phyloP scores from a whole-genome alignment of 2,113 vertebrate genomes.

The Osmerus mordax region DNA sequence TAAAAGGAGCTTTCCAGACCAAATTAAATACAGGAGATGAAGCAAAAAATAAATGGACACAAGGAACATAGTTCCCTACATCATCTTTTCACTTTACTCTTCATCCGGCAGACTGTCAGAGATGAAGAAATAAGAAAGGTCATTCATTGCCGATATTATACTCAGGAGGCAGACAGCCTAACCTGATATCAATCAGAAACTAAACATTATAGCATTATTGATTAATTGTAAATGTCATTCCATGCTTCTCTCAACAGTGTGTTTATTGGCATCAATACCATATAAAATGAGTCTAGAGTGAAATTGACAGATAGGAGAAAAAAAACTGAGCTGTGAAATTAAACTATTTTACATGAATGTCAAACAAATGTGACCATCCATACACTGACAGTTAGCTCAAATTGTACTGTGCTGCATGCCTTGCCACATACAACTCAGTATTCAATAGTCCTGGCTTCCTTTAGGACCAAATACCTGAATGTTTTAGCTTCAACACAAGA shows the following conservation, averaged over 20 bases:
- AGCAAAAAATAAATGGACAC: not conserved
- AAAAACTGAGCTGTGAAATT: not conserved
- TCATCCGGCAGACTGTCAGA: too few relatives aligned
- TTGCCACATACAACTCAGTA: not conserved
- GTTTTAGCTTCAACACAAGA: too few relatives aligned
- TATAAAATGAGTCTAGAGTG: not conserved
- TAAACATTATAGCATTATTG: too few relatives aligned
- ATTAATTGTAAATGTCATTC: too few relatives aligned
- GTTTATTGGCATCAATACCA: not conserved
- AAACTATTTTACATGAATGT: not conserved
- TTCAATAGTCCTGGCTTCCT: not conserved
- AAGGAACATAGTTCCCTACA: constrained; percentile 10
- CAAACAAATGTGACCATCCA: not conserved
- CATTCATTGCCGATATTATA: too few relatives aligned
- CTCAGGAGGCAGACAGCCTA: too few relatives aligned
- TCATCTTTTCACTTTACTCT: not conserved
- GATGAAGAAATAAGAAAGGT: too few relatives aligned
- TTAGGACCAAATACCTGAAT: not conserved
- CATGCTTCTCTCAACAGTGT: not conserved
- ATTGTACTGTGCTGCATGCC: not conserved
- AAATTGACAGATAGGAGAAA: not conserved
- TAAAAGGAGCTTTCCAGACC: constrained; percentile 10
- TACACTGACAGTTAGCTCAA: not conserved
- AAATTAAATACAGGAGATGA: not conserved
- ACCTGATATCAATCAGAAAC: too few relatives aligned